Conservation (phyloP, 2,888 invertebrate species). For the Rhagium mordax region DNA sequence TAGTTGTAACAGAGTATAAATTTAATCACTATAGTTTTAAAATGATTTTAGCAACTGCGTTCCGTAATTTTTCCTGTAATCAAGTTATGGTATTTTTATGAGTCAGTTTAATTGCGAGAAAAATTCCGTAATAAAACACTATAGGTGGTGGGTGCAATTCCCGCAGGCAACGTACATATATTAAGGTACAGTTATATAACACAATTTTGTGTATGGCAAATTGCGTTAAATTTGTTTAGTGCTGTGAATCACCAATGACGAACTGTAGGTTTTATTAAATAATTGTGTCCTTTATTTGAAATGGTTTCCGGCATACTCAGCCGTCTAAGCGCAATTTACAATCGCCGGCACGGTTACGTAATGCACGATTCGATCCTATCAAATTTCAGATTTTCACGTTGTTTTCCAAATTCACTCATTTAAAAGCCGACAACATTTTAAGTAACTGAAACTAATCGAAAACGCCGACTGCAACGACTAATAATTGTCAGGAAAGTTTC, state of each 20-base stretch:
- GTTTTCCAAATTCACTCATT: no score
- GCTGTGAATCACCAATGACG: neutral
- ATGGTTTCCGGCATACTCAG: slow-evolving; percentile 1
- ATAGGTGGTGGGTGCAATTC: neutral
- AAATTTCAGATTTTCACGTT: slow-evolving; percentile 35
- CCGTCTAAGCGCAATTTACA: slow-evolving; percentile 46
- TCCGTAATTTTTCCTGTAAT: no score
- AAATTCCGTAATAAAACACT: neutral
- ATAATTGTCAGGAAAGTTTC: neutral
- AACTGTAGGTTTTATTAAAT: slow-evolving; percentile 9
- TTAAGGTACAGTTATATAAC: neutral
- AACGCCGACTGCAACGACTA: neutral
- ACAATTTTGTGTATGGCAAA: neutral
- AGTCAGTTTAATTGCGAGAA: neutral
- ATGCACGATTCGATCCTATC: slow-evolving; percentile 50
- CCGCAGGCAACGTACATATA: neutral
- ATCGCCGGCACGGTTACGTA: slow-evolving; percentile 47
- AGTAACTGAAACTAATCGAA: neutral
- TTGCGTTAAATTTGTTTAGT: neutral
- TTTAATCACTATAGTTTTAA: no score
- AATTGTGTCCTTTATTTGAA: neutral
- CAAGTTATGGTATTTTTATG: neutral
- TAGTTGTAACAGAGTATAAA: no score
- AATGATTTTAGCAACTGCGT: no score
- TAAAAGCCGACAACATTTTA: neutral